Conservation (phyloP, 2,888 invertebrate species). For the Phania funesta region DNA sequence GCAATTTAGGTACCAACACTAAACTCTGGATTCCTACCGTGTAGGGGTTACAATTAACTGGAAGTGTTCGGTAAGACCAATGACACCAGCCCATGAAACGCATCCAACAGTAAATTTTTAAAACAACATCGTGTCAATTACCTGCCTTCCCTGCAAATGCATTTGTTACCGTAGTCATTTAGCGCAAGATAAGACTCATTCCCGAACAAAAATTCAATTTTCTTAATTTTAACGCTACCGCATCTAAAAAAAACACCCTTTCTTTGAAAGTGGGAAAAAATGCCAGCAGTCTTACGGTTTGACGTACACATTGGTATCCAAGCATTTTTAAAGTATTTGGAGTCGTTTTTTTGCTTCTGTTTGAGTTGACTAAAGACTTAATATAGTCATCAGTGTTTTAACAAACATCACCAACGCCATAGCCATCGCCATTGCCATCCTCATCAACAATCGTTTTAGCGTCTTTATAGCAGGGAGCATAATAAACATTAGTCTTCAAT, state of each 20-base stretch:
- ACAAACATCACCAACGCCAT: slow-evolving; percentile 21
- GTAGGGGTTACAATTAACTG: too few species aligned
- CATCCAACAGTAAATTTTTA: too few species aligned
- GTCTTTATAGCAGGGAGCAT: slow-evolving; percentile 12
- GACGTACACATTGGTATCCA: not conserved
- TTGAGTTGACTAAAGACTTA: slow-evolving; percentile 28
- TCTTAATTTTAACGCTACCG: too few species aligned
- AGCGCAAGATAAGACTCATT: too few species aligned
- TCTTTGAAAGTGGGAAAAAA: not conserved
- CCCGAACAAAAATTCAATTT: too few species aligned
- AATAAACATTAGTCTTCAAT: slow-evolving; percentile 10
- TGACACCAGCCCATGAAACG: too few species aligned
- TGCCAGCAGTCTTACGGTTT: not conserved
- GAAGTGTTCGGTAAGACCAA: too few species aligned
- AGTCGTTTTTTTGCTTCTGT: not conserved
- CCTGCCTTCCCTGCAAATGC: too few species aligned
- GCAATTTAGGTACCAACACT: too few species aligned
- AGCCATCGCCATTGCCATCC: not conserved
- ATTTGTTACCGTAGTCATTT: too few species aligned
- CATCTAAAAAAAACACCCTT: not conserved
- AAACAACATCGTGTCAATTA: too few species aligned
- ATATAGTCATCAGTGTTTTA: slow-evolving; percentile 38
- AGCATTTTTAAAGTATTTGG: slow-evolving; percentile 4
- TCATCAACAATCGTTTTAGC: slow-evolving; percentile 18
- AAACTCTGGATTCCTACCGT: too few species aligned